phyloP scores from a whole-genome alignment of 2,113 vertebrate species.

The Chelonoidis abingdonii region DNA sequence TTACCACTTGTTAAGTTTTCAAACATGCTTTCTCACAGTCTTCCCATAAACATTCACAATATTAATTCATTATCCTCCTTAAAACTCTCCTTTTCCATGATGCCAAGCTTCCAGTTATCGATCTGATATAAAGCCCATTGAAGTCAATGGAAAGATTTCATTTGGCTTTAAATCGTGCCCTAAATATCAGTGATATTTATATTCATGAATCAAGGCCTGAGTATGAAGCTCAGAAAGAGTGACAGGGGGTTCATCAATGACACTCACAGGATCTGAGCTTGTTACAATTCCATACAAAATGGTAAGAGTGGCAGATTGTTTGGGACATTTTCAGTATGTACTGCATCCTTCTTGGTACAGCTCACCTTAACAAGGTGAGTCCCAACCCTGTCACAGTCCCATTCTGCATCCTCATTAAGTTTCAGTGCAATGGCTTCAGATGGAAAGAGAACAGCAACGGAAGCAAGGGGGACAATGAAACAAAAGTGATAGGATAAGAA shows the following conservation, averaged over 20 bases:
- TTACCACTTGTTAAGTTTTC: neutral
- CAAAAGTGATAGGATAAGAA: neutral
- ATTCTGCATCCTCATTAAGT: conserved; percentile 22
- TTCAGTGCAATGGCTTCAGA: neutral
- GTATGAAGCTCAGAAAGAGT: neutral
- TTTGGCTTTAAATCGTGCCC: conserved; percentile 28
- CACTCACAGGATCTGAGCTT: neutral
- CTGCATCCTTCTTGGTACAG: conserved; percentile 35
- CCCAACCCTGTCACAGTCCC: neutral
- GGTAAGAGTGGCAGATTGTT: conserved; percentile 32
- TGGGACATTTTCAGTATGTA: conserved; percentile 32
- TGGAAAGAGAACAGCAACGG: neutral
- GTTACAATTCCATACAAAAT: neutral
- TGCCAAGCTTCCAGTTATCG: conserved; percentile 2
- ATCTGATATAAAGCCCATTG: conserved; percentile 4
- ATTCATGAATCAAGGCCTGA: neutral
- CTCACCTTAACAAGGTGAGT: conserved; percentile 31
- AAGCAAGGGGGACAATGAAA: neutral
- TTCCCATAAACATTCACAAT: neutral
- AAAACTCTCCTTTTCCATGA: neutral
- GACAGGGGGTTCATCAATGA: neutral
- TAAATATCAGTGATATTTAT: neutral
- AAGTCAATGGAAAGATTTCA: conserved; percentile 12
- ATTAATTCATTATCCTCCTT: neutral
- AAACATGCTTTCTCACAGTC: neutral